phyloP scores from a whole-genome alignment of 2,888 invertebrate species.

The Dilophus febrilis region DNA sequence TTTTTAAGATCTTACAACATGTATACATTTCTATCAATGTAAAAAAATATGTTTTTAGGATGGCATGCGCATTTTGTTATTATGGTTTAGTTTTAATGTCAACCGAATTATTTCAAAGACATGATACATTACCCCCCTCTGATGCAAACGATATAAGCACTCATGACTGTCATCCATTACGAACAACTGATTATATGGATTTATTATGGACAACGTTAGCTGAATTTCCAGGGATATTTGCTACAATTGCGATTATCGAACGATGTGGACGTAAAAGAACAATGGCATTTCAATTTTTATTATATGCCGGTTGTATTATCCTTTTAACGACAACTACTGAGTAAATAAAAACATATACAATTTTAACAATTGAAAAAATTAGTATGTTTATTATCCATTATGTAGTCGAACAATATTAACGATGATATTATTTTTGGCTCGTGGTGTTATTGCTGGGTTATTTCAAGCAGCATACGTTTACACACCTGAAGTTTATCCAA shows the following conservation, averaged over 20 bases:
- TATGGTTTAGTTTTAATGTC: conserved; percentile 91
- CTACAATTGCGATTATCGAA: conserved; percentile 79
- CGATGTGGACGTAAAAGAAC: conserved; percentile 78
- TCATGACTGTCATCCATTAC: conserved; percentile 48
- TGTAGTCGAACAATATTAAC: conserved; percentile 60
- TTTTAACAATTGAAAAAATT: conserved; percentile 1
- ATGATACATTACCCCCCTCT: conserved; percentile 18
- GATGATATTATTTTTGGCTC: conserved; percentile 66
- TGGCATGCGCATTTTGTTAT: conserved; percentile 87
- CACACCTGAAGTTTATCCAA: conserved; percentile 90
- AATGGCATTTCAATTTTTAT: conserved; percentile 81
- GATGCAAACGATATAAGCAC: conserved; percentile 35
- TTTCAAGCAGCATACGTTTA: conserved; percentile 94
- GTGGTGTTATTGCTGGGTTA: conserved; percentile 83
- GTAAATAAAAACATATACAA: conserved; percentile 32
- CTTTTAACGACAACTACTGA: conserved; percentile 55
- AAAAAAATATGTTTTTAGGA: conserved; percentile 46
- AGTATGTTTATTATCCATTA: conserved; percentile 10
- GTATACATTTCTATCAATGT: background rate
- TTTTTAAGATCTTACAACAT: background rate
- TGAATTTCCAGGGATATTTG: conserved; percentile 84
- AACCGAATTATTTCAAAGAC: conserved; percentile 57
- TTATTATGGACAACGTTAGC: conserved; percentile 85
- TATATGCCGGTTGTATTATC: conserved; percentile 62
- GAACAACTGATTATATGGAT: conserved; percentile 80